A percentile compares a stretch with the other conserved stretches of the same genome.
phyloP scores from a whole-genome alignment of 2,113 vertebrate genomes.

The Scytalopus superciliaris region DNA sequence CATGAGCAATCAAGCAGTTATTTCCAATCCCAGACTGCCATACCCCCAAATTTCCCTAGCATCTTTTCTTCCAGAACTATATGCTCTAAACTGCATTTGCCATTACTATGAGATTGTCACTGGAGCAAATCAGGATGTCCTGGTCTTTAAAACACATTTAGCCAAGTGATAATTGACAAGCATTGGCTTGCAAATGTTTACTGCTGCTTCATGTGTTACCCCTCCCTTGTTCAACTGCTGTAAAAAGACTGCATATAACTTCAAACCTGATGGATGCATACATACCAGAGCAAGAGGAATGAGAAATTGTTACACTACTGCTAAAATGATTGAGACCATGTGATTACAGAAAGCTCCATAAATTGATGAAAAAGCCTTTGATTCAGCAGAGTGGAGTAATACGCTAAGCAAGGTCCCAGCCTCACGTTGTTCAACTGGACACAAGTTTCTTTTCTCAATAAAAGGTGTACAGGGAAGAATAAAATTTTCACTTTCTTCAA shows the following conservation, averaged over 20 bases:
- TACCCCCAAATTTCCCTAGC: not conserved
- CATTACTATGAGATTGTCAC: not conserved
- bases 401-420: not conserved
- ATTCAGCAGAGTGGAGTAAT: not conserved
- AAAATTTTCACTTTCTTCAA: not conserved
- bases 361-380: not conserved
- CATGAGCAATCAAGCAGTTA: not conserved
- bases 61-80: not conserved
- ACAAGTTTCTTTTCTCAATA: not conserved
- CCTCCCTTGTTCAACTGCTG: slow-evolving; percentile 20
- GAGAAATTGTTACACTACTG: not conserved
- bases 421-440: not conserved
- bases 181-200: slow-evolving; percentile 17
- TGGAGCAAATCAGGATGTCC: not conserved
- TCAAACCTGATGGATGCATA: not conserved
- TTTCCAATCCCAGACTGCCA: not conserved
- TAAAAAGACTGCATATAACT: not conserved
- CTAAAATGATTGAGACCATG: not conserved
- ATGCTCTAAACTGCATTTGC: not conserved
- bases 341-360: not conserved
- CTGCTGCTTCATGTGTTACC: not conserved
- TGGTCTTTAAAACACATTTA: slow-evolving; percentile 21
- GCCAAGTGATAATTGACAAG: not conserved
- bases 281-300: not conserved
- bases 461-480: not conserved